Evolutionary conservation across 2,113 vertebrate species (phyloP).

Genomic region (Agapornis roseicollis): DNA sequence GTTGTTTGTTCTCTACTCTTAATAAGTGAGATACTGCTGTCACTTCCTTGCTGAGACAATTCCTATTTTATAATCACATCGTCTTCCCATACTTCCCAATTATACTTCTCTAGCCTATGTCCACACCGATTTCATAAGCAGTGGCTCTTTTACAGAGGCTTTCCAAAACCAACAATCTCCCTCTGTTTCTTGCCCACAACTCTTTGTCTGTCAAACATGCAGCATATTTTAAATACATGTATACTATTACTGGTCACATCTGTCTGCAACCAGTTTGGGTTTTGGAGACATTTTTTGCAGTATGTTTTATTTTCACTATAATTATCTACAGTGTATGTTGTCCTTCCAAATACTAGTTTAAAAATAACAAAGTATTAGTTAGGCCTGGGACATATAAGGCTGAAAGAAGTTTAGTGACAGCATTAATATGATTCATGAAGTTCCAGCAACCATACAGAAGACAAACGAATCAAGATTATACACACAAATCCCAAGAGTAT

Average conservation of each 20-base stretch:
- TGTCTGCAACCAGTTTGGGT: conserved; percentile 43
- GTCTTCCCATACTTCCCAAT: background rate
- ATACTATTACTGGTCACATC: conserved; percentile 50
- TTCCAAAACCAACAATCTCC: conserved; percentile 13
- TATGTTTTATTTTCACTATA: conserved; percentile 53
- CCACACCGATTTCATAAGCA: conserved; percentile 6
- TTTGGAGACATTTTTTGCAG: conserved; percentile 43
- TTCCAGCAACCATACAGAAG: conserved; percentile 20
- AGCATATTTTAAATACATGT: conserved; percentile 10
- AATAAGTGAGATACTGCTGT: background rate
- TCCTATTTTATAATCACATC: background rate
- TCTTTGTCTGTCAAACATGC: background rate
- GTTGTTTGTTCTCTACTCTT: background rate
- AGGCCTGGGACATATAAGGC: conserved; percentile 35
- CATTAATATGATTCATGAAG: conserved; percentile 51
- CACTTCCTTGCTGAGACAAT: background rate
- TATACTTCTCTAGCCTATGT: background rate
- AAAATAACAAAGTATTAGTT: conserved; percentile 67
- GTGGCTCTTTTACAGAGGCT: background rate
- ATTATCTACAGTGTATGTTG: conserved; percentile 64
- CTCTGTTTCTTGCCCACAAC: conserved; percentile 20
- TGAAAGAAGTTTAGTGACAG: conserved; percentile 25
- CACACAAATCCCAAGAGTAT: background rate
- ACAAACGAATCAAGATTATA: background rate
- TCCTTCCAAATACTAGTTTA: conserved; percentile 64